Percentiles rank a stretch among this genome's conserved stretches.
phyloP scores from a whole-genome alignment of 1,140 invertebrate species.

The Thaumetopoea pityocampa region DNA sequence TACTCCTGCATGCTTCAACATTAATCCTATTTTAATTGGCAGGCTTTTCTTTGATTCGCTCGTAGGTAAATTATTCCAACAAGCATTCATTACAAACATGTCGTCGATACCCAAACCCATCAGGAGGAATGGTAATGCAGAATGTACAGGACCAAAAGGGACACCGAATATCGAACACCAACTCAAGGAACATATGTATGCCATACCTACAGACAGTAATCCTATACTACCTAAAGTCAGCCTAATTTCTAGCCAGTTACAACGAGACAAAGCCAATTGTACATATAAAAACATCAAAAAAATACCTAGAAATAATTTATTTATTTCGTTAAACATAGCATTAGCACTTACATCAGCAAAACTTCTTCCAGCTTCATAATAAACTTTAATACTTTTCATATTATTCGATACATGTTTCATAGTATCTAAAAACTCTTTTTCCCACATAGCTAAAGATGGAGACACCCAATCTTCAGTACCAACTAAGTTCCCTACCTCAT shows the following conservation, averaged over 20 bases:
- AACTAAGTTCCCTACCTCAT: constrained; percentile 80
- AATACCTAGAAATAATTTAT: constrained; percentile 82
- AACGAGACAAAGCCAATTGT: constrained; percentile 83
- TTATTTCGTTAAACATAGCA: constrained; percentile 84
- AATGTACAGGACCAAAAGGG: constrained; percentile 88
- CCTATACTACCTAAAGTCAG: constrained; percentile 81
- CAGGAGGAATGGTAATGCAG: constrained; percentile 87
- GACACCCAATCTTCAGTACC: constrained; percentile 87
- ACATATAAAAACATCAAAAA: constrained; percentile 85
- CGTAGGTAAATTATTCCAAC: constrained; percentile 79
- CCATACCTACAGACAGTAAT: constrained; percentile 83
- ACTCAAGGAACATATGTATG: constrained; percentile 84
- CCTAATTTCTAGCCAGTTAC: constrained; percentile 84
- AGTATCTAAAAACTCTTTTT: constrained; percentile 77
- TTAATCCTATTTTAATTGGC: constrained; percentile 79
- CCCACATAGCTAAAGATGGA: constrained; percentile 80
- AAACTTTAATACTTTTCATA: constrained; percentile 65
- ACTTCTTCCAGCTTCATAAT: constrained; percentile 81
- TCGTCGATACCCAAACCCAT: constrained; percentile 89
- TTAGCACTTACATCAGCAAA: constrained; percentile 83
- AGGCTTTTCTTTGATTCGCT: constrained; percentile 74
- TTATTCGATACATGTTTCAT: constrained; percentile 60
- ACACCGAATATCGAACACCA: constrained; percentile 84
- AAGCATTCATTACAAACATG: constrained; percentile 88
- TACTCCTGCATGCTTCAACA: constrained; percentile 87